These are phyloP conservation scores for Tenebrosternarchus preto DNA, from an alignment of 2,113 vertebrate genomes.

Conservation along the genomic window DNA sequence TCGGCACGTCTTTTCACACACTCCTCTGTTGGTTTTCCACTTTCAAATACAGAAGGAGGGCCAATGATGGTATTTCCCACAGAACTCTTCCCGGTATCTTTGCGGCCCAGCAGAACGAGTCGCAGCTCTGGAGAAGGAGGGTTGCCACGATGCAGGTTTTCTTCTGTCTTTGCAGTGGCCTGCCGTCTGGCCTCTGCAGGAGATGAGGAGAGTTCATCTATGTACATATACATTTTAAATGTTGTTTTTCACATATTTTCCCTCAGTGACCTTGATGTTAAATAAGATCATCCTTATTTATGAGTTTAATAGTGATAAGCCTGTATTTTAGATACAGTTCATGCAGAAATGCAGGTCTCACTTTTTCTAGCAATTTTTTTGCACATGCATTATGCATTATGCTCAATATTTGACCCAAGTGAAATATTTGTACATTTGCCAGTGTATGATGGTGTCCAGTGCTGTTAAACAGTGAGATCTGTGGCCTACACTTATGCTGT, in stretches of 20 bases:
- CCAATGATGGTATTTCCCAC: conserved; percentile 71
- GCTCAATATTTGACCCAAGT: not conserved
- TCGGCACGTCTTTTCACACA: conserved; percentile 65
- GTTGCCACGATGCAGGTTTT: not conserved
- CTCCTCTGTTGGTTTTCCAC: conserved; percentile 71
- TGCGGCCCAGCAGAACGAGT: conserved; percentile 72
- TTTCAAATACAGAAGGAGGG: conserved; percentile 59
- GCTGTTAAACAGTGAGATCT: not conserved
- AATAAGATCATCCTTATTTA: too few species aligned
- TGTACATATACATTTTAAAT: not conserved
- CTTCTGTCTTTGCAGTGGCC: conserved; percentile 46
- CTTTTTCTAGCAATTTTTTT: not conserved
- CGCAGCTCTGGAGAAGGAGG: conserved; percentile 61
- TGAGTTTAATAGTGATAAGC: too few species aligned
- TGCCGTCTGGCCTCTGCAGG: conserved; percentile 62
- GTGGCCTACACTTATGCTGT: not conserved
- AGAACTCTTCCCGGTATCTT: conserved; percentile 71
- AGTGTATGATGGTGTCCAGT: not conserved
- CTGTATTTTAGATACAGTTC: too few species aligned
- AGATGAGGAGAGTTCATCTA: conserved; percentile 57
- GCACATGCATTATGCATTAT: not conserved
- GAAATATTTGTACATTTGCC: not conserved
- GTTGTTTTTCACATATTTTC: too few species aligned
- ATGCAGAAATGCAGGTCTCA: too few species aligned
- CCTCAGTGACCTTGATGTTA: too few species aligned